phyloP scores from a whole-genome alignment of 2,888 invertebrate genomes.

The Pammene aurita region DNA sequence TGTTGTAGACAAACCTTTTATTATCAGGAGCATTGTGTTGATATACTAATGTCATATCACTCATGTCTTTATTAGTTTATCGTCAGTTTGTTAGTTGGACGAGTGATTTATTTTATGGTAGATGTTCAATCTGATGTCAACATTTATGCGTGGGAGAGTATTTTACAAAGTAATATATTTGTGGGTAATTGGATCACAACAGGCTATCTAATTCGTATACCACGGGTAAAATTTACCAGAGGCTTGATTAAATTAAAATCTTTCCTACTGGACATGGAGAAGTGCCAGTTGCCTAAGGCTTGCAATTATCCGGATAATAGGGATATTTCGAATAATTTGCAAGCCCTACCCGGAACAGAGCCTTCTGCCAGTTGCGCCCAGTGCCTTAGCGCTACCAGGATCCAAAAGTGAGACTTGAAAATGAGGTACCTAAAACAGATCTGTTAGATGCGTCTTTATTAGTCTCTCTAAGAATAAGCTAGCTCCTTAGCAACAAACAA shows the following conservation, averaged over 20 bases:
- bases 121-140: slow-evolving; percentile 2
- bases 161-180: background rate
- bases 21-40: background rate
- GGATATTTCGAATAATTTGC: too few species aligned
- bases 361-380: too few species aligned
- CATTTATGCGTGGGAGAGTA: background rate
- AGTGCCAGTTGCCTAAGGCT: too few species aligned
- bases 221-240: too few species aligned
- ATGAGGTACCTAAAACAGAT: too few species aligned
- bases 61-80: slow-evolving; percentile 1
- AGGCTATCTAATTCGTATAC: background rate
- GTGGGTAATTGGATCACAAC: background rate
- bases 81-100: slow-evolving; percentile 3
- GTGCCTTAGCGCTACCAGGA: too few species aligned
- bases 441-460: background rate
- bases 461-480: background rate
- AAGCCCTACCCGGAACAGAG: too few species aligned
- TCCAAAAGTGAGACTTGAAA: too few species aligned
- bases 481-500: slow-evolving; percentile 1
- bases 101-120: slow-evolving; percentile 6
- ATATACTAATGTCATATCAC: slow-evolving; percentile 4
- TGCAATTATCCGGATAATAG: too few species aligned
- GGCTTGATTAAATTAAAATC: too few species aligned
- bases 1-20: background rate
- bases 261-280: too few species aligned